These are phyloP conservation scores for Phalacrocorax brasilianus DNA, from an alignment of 2,113 vertebrate species.

Conservation along the genomic window DNA sequence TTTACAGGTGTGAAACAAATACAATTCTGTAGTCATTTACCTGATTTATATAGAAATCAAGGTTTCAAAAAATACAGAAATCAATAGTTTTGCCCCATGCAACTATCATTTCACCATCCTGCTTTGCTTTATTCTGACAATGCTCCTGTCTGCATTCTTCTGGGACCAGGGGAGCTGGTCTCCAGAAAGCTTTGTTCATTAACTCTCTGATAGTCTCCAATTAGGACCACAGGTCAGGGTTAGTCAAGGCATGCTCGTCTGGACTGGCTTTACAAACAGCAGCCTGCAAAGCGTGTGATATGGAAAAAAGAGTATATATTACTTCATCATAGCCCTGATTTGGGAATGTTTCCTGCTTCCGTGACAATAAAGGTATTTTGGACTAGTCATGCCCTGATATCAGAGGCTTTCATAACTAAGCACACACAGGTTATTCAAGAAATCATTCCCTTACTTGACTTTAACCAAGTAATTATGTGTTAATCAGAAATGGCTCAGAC, in stretches of 20 bases:
- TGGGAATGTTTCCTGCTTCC: not conserved
- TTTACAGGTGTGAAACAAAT: not conserved
- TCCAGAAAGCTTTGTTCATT: not conserved
- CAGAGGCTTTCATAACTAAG: not conserved
- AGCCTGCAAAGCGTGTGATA: not conserved
- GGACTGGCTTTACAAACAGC: not conserved
- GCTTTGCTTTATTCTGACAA: not conserved
- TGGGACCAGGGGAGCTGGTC: not conserved
- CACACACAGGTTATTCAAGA: not conserved
- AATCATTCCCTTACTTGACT: not conserved
- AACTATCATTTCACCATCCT: not conserved
- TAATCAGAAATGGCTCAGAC: not conserved
- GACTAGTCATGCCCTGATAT: not conserved
- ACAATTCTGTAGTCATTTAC: not conserved
- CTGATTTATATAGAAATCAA: not conserved
- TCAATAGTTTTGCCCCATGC: not conserved
- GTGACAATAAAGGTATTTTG: not conserved
- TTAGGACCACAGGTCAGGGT: not conserved
- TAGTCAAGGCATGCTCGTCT: not conserved
- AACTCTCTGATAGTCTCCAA: not conserved
- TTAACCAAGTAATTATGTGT: not conserved
- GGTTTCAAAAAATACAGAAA: not conserved
- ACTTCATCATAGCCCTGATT: not conserved
- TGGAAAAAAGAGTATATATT: not conserved
- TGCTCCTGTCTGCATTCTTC: not conserved